Conservation (phyloP, 2,113 vertebrate species). For the Atrichornis clamosus region DNA sequence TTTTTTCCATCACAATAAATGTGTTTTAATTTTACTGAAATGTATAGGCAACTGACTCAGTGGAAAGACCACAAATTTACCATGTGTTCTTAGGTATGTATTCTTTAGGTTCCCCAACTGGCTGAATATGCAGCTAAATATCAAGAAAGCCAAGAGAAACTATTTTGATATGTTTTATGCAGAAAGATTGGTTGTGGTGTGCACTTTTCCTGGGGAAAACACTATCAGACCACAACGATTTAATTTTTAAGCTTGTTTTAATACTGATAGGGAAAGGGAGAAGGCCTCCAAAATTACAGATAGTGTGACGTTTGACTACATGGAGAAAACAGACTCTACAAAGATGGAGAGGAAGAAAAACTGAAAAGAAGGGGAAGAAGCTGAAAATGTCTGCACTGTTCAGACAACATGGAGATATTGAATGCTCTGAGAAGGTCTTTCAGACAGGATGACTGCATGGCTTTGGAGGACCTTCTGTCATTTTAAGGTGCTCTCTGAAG, state of each 20-base stretch:
- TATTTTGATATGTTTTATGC: not conserved
- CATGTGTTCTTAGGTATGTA: not conserved
- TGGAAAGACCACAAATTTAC: not conserved
- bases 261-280: not conserved
- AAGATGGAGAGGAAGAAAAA: rapidly evolving
- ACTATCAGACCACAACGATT: not conserved
- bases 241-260: not conserved
- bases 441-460: not conserved
- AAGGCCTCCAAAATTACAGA: not conserved
- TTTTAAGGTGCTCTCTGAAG: not conserved
- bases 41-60: not conserved
- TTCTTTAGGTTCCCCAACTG: not conserved
- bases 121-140: not conserved
- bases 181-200: not conserved
- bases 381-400: not conserved
- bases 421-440: not conserved
- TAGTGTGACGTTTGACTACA: not conserved
- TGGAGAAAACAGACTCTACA: not conserved
- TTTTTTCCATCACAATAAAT: not conserved
- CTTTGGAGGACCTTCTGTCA: not conserved
- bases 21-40: not conserved
- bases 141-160: not conserved
- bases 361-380: not conserved
- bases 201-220: not conserved
- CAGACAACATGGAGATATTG: not conserved